Percentiles rank a stretch among this genome's conserved stretches.
Evolutionary conservation across 2,113 vertebrate species (phyloP).

Genomic region (Patagioenas fasciata): DNA sequence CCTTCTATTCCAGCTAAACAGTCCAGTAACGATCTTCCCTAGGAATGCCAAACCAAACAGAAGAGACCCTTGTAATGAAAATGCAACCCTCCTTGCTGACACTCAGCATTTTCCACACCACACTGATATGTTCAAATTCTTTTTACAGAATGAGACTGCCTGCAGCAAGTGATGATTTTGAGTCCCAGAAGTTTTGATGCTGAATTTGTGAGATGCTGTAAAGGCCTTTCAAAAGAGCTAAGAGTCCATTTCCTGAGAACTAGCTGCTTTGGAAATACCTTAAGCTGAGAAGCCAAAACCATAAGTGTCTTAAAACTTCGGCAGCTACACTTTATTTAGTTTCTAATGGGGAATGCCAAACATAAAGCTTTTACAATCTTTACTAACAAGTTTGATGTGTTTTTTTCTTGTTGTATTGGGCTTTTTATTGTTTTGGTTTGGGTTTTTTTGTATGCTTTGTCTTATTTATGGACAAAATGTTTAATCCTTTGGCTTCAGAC

Average conservation of each 20-base stretch:
- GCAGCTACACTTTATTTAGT: neutral
- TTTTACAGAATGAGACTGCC: neutral
- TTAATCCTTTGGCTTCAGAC: neutral
- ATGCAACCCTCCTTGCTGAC: neutral
- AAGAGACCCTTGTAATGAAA: neutral
- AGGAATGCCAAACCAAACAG: neutral
- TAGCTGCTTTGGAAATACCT: neutral
- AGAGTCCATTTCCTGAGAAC: neutral
- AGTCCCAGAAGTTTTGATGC: neutral
- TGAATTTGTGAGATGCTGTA: neutral
- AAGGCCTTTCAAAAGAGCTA: neutral
- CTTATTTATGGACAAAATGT: neutral
- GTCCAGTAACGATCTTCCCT: neutral
- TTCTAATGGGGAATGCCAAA: neutral
- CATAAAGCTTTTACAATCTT: neutral
- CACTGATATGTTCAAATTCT: accelerated
- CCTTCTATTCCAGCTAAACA: neutral
- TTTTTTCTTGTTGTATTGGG: neutral
- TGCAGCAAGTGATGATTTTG: neutral
- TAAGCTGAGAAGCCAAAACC: neutral
- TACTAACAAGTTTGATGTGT: neutral
- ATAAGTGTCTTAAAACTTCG: neutral
- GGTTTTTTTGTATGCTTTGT: neutral
- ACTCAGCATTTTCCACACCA: neutral
- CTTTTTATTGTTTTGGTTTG: neutral